Base-by-base conservation (phyloP, 2,797 vertebrate species). In the Gallinago stenura region DNA sequence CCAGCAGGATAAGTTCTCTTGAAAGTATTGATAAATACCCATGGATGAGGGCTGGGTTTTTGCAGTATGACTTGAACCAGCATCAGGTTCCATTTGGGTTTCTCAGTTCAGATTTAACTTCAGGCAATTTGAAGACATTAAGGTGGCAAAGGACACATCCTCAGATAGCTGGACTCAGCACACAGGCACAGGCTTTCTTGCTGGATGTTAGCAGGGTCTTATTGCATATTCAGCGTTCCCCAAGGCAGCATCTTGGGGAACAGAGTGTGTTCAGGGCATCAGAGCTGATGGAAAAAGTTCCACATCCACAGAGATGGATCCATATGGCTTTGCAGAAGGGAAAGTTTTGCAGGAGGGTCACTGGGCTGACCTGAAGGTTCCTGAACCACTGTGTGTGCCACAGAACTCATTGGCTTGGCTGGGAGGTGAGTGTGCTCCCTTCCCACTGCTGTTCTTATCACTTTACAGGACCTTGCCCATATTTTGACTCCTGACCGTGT, bases 241-340 rank as follows among this genome's bases (percentile, higher is more conserved):
- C 33, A 35, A 31, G 31, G n/a, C 70, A 84, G 33, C 0, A 0
- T 51, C 18, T 48, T 18, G 9, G 33, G 30, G 30, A 15, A 41
- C 66, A 75, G 21, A 15, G 18, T 4, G 2, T 1, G 2, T 39
- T 31, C 54, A 46, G 46, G 30, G 7, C 8, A 4, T 30, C n/a
- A 65, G 26, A 84, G 37, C 31, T 46, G n/a, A 70, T 11, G 33
- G 25, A 80, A 83, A 66, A 39, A 7, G 2, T 12, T 53, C 21
- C 11, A 12, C 0, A 0, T 83, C 30, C 28, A 26, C 68, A n/a
- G 25, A 75, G 24, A 21, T 39, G 13, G 19, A 39, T 66, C 48
- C 22, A 4, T 10, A 18, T 11, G 20, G 10, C 30, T 89, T 77
- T 50, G 31, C 20, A 30, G 61, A 65, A 83, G 21, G 28, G 33